phyloP scores from a whole-genome alignment of 2,797 vertebrate species.

The Siniperca scherzeri region DNA sequence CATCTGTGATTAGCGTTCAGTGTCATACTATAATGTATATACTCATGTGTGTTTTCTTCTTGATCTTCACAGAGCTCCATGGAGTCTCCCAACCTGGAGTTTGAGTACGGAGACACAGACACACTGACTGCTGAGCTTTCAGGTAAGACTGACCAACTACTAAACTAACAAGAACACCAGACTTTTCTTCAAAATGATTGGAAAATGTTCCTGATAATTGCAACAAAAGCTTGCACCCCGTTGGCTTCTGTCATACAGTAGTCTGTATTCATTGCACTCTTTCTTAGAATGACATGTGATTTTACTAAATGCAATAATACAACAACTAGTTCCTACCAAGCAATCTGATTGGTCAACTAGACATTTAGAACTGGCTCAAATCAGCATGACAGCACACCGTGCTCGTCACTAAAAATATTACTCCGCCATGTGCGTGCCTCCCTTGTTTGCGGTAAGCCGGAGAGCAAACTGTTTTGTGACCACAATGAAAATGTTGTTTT shows the following conservation, averaged over 20 bases:
- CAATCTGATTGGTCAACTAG: no score
- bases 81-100: slow-evolving; percentile 95
- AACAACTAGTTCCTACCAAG: no score
- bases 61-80: slow-evolving; percentile 89
- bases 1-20: slow-evolving; percentile 29
- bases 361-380: no score
- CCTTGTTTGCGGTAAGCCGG: no score
- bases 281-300: neutral
- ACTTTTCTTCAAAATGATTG: neutral
- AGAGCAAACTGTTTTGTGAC: no score
- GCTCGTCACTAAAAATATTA: no score
- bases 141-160: slow-evolving; percentile 80
- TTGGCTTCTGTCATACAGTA: neutral
- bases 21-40: neutral
- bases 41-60: slow-evolving; percentile 27
- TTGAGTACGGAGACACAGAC: slow-evolving; percentile 93
- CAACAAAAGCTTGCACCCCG: neutral
- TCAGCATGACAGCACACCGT: no score
- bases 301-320: neutral
- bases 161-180: neutral
- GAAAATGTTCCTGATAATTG: neutral
- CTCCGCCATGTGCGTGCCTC: no score
- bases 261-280: neutral
- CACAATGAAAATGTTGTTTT: no score
- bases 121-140: slow-evolving; percentile 88